phyloP scores from a whole-genome alignment of 2,888 invertebrate species.

The Oligia latruncula region DNA sequence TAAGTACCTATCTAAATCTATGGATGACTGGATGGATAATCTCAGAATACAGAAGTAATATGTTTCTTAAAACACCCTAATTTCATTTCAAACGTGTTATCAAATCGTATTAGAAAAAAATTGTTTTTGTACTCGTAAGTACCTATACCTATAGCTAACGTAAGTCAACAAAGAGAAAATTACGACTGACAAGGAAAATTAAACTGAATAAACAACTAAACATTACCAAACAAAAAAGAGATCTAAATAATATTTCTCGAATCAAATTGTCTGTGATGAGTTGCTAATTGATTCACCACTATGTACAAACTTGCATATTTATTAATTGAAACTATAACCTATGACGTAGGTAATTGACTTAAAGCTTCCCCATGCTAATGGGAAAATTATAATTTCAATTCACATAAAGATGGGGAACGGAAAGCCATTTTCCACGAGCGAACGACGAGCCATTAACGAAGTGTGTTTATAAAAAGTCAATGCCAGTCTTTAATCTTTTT shows the following conservation, averaged over 20 bases:
- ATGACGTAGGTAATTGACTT: no score
- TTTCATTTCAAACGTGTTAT: not conserved
- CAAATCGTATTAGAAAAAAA: not conserved
- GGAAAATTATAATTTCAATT: conserved; percentile 21
- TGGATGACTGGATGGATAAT: not conserved
- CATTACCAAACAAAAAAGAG: not conserved
- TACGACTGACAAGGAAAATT: not conserved
- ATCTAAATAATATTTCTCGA: not conserved
- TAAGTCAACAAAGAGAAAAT: not conserved
- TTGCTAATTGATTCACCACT: not conserved
- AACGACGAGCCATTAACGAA: conserved; percentile 1
- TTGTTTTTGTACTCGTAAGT: not conserved
- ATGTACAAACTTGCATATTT: not conserved
- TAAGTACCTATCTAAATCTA: no score
- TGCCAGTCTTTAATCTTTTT: conserved; percentile 11
- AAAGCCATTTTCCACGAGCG: conserved; percentile 29
- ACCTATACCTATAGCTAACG: not conserved
- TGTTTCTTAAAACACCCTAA: not conserved
- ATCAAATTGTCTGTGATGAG: not conserved
- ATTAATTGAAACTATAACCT: not conserved
- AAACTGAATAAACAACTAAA: not conserved
- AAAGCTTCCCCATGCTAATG: conserved; percentile 4
- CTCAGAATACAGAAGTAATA: no score
- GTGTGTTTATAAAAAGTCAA: conserved; percentile 12
- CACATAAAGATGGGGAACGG: conserved; percentile 11